Evolutionary conservation across 2,888 invertebrate species (phyloP).

Genomic region (Apeira syringaria): DNA sequence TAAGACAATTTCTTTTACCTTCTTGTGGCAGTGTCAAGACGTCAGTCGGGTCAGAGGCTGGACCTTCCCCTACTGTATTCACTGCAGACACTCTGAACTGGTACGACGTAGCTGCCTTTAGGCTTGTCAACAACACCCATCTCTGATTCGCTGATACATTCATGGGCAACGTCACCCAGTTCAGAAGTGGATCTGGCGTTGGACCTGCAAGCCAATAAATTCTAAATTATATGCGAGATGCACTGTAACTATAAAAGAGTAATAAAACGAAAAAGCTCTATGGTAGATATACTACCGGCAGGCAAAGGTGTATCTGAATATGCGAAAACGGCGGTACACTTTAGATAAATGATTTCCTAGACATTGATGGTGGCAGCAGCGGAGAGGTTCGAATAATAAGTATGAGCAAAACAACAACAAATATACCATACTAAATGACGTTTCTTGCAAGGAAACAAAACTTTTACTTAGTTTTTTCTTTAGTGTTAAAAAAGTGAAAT

Average conservation of each 20-base stretch:
- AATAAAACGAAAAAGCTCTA: conserved; percentile 5
- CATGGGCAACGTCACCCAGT: conserved; percentile 94
- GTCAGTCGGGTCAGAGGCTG: conserved; percentile 94
- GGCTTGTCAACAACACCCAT: conserved; percentile 91
- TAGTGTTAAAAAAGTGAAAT: too few species aligned
- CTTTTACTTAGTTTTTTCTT: too few species aligned
- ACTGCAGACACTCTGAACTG: conserved; percentile 98
- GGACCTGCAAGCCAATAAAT: conserved; percentile 84
- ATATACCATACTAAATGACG: too few species aligned
- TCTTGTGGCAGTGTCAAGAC: conserved; percentile 97
- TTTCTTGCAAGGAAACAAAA: too few species aligned
- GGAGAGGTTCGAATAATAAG: too few species aligned
- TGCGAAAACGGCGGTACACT: too few species aligned
- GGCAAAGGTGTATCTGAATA: too few species aligned
- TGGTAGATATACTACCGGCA: too few species aligned
- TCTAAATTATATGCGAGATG: conserved; percentile 5
- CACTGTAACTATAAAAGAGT: conserved; percentile 1
- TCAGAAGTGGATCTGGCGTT: conserved; percentile 92
- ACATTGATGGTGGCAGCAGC: too few species aligned
- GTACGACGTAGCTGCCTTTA: conserved; percentile 97
- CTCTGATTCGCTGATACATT: conserved; percentile 92
- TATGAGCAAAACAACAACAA: too few species aligned
- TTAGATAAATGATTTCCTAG: too few species aligned
- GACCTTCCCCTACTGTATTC: conserved; percentile 97
- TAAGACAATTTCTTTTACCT: conserved; percentile 84